phyloP scores from a whole-genome alignment of 2,113 vertebrate species.

The Alouatta palliata region DNA sequence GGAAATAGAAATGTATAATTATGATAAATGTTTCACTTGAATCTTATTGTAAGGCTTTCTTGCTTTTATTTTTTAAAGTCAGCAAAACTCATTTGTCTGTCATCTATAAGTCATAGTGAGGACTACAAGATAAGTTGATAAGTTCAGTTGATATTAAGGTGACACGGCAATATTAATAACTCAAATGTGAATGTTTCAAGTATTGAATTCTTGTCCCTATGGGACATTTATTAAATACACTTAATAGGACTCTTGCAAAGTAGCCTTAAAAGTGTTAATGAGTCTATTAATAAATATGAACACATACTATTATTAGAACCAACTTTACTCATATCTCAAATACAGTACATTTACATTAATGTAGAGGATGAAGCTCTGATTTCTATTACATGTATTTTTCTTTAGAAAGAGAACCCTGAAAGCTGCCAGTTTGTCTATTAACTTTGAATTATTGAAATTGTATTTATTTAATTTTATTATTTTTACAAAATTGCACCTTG shows the following conservation, averaged over 20 bases:
- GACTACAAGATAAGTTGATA: constrained; percentile 4
- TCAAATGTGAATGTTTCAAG: constrained; percentile 83
- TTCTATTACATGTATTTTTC: constrained; percentile 79
- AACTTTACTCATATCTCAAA: constrained; percentile 71
- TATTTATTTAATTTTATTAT: constrained; percentile 90
- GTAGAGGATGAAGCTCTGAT: constrained; percentile 69
- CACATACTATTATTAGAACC: constrained; percentile 79
- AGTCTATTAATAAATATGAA: constrained; percentile 75
- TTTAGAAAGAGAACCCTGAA: constrained; percentile 78
- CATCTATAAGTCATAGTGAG: constrained; percentile 38
- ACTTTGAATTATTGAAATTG: constrained; percentile 79
- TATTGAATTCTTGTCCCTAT: constrained; percentile 91
- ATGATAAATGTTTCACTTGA: constrained; percentile 36
- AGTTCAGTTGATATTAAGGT: constrained; percentile 47
- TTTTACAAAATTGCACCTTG: constrained; percentile 85
- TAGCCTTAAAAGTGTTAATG: constrained; percentile 83
- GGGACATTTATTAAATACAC: constrained; percentile 88
- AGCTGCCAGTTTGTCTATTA: constrained; percentile 81
- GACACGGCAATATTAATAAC: constrained; percentile 82
- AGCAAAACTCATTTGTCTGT: constrained; percentile 33
- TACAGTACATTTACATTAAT: constrained; percentile 75
- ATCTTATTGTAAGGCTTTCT: constrained; percentile 26
- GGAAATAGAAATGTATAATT: not conserved
- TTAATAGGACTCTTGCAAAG: constrained; percentile 80
- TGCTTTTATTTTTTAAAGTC: constrained; percentile 57